Conservation (phyloP, 2,113 vertebrate genomes). For the Morone chrysops region DNA sequence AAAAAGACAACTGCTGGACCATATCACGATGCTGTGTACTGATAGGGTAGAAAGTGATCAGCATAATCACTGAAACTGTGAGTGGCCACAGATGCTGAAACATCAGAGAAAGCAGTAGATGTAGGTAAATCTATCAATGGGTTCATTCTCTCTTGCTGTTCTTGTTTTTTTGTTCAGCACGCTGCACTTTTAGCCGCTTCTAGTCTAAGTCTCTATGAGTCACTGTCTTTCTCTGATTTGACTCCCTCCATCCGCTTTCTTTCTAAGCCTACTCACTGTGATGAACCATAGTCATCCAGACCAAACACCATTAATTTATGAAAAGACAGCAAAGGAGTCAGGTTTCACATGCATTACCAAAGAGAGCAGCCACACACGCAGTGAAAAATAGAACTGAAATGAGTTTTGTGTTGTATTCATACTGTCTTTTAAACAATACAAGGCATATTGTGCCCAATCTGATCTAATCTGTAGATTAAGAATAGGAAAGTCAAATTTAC, state of each 20-base stretch:
- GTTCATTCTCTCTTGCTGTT: constrained; percentile 17
- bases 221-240: constrained; percentile 22
- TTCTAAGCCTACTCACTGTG: constrained; percentile 16
- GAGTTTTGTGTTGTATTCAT: not conserved
- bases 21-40: constrained; percentile 9
- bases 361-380: constrained; percentile 37
- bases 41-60: constrained; percentile 26
- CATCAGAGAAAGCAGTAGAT: constrained; percentile 32
- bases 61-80: constrained; percentile 23
- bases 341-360: constrained; percentile 53
- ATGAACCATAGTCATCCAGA: constrained; percentile 23
- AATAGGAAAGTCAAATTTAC: not conserved
- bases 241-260: constrained; percentile 31
- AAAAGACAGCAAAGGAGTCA: constrained; percentile 27
- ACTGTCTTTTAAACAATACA: not conserved
- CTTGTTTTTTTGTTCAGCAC: not conserved
- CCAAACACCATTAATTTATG: constrained; percentile 38
- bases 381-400: constrained; percentile 17
- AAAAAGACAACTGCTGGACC: constrained; percentile 30
- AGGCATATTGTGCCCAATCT: not conserved
- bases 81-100: constrained; percentile 34
- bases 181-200: not conserved
- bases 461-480: not conserved
- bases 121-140: constrained; percentile 36
- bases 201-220: constrained; percentile 14